Conservation (phyloP, 2,113 vertebrate species). For the Galeopterus variegatus region DNA sequence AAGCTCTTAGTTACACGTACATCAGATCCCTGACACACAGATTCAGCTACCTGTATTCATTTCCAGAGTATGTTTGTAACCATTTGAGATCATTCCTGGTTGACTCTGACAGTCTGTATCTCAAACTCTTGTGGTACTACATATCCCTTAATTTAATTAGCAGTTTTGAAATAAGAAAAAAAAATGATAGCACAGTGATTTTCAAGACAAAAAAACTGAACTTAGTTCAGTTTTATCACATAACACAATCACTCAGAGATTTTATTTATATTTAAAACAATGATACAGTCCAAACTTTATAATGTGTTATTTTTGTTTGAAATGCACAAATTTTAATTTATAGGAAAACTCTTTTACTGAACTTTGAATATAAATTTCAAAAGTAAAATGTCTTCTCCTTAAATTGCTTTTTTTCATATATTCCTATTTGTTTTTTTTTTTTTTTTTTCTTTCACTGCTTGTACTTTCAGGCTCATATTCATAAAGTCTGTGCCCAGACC, state of each 20-base stretch:
- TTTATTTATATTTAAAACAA: not conserved
- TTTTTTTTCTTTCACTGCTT: too few relatives aligned
- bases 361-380: conserved; percentile 12
- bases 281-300: not conserved
- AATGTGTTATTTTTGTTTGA: not conserved
- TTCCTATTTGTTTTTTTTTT: too few relatives aligned
- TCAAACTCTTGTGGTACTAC: too few relatives aligned
- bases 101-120: too few relatives aligned
- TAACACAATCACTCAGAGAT: not conserved
- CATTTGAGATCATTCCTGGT: too few relatives aligned
- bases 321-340: not conserved
- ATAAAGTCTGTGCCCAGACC: too few relatives aligned
- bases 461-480: too few relatives aligned
- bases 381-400: not conserved
- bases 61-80: too few relatives aligned
- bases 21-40: too few relatives aligned
- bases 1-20: too few relatives aligned
- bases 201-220: conserved; percentile 37
- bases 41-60: too few relatives aligned
- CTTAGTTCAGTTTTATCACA: not conserved
- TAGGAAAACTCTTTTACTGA: not conserved
- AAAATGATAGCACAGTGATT: not conserved
- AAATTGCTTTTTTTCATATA: not conserved
- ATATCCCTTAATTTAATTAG: too few relatives aligned
- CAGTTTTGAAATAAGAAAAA: not conserved